A percentile compares a stretch with the other conserved stretches of the same genome.
Evolutionary conservation across 1,140 invertebrate genomes (phyloP).

Genomic region (Ridgeia piscesae): DNA sequence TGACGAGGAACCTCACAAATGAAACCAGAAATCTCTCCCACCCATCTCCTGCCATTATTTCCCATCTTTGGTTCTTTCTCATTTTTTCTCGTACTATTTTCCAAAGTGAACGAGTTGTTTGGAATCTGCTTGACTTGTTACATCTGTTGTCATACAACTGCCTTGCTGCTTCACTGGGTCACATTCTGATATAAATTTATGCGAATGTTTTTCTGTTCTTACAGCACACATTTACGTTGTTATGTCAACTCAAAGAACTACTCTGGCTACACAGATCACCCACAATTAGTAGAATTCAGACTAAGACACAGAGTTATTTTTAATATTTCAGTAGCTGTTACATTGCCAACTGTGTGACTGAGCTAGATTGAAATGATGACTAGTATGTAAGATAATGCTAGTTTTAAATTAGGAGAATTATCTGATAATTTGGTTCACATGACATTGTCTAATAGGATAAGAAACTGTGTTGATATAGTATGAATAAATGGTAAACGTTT

Average conservation of each 20-base stretch:
- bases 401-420: background rate
- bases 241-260: too few relatives aligned
- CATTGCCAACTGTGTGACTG: background rate
- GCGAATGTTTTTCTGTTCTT: background rate
- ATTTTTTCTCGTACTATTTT: too few relatives aligned
- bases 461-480: too few relatives aligned
- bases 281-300: too few relatives aligned
- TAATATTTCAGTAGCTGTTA: too few relatives aligned
- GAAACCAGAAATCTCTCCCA: background rate
- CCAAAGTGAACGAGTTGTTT: background rate
- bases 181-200: background rate
- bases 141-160: background rate
- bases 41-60: background rate
- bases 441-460: background rate
- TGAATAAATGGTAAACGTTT: too few relatives aligned
- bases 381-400: background rate
- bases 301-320: too few relatives aligned
- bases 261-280: too few relatives aligned
- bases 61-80: background rate
- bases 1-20: background rate
- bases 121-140: background rate
- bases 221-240: background rate
- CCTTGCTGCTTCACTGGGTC: background rate
- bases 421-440: background rate
- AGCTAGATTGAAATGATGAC: background rate